A percentile compares a stretch with the other conserved stretches of the same genome.
Evolutionary conservation across 2,888 invertebrate genomes (phyloP).

Genomic region (Trissoscelio sp.): DNA sequence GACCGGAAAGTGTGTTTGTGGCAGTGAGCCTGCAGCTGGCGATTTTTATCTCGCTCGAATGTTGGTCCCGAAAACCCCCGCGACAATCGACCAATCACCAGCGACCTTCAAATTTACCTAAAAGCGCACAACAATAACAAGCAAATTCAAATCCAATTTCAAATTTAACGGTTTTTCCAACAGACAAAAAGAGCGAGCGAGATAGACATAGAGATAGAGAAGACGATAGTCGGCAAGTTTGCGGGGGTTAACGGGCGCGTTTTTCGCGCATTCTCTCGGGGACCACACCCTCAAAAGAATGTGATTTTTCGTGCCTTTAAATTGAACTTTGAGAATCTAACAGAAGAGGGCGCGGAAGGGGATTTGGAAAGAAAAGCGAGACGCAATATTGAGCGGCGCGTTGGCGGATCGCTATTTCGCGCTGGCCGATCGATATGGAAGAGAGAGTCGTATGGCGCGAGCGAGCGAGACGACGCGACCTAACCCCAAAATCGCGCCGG

Average conservation of each 20-base stretch:
- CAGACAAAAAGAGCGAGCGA: no score
- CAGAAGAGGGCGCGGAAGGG: no score
- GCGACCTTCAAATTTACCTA: no score
- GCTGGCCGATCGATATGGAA: conserved; percentile 32
- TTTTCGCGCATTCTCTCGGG: conserved; percentile 74
- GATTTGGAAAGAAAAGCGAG: not conserved
- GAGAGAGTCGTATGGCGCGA: not conserved
- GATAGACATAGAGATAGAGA: no score
- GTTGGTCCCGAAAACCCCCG: conserved; percentile 38
- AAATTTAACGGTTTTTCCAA: no score
- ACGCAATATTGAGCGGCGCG: not conserved
- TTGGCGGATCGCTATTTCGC: conserved; percentile 17
- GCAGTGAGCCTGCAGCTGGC: conserved; percentile 70
- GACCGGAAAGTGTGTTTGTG: conserved; percentile 77
- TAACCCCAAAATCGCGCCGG: conserved; percentile 64
- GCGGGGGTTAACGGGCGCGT: conserved; percentile 65
- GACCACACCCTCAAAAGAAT: conserved; percentile 13
- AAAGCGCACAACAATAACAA: no score
- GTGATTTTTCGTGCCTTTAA: no score
- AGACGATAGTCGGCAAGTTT: conserved; percentile 78
- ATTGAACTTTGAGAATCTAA: no score
- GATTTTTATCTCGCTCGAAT: conserved; percentile 71
- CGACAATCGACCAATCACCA: conserved; percentile 5
- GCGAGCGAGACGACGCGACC: conserved; percentile 44
- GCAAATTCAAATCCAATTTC: no score